Evolutionary conservation across 2,888 invertebrate genomes (phyloP), one percentile per base, ranked within the genome.

Genomic region (Sinotaia quadrata): DNA sequence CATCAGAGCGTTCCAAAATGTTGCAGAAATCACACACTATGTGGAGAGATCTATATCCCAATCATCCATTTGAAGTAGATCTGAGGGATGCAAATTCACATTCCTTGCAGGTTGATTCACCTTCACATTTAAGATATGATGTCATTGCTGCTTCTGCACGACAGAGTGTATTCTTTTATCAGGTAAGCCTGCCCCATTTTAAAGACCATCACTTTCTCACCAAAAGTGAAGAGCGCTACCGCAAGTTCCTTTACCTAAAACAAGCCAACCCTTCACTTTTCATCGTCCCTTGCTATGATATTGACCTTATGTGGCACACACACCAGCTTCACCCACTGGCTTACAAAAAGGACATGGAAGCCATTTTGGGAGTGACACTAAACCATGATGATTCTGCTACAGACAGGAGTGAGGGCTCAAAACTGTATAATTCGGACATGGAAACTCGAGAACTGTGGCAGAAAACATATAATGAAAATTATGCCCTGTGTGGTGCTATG

Each of bases 221-320:
- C 34, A 84, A 79, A 34, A 87, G 88, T 51, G 78, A 89, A 33
- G 74, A 75, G 21, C 80, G 87, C 18, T 89, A 89, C 74, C 79
- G 81, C 67, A 86, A 87, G 75, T 89, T 88, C 74, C 77, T 89
- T 33, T 78, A 84, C 61, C 78, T 89, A 44, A 89, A 89, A 77
- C 81, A 83, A 57, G 81, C 79, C 4, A 81, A 88, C 73, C 84
- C 87, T 10, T 18, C 24, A 34, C 83, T 85, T 66, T 89, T 89
- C 73, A 76, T 90, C 15, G 89, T 89, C n/a, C 89, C 89, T 0
- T 89, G 89, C 77, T 89, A 89, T 77, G 90, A 89, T 75, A 89
- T 89, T 67, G 90, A 90, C 70, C 76, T 90, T 33, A 84, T 89
- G 29, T 90, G 90, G 90, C 89, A 90, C 75, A 83, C 89, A 1